Percentiles rank a stretch among this genome's conserved stretches.
Evolutionary conservation across 2,797 vertebrate genomes (phyloP).

Genomic region (Pangasius macronema): DNA sequence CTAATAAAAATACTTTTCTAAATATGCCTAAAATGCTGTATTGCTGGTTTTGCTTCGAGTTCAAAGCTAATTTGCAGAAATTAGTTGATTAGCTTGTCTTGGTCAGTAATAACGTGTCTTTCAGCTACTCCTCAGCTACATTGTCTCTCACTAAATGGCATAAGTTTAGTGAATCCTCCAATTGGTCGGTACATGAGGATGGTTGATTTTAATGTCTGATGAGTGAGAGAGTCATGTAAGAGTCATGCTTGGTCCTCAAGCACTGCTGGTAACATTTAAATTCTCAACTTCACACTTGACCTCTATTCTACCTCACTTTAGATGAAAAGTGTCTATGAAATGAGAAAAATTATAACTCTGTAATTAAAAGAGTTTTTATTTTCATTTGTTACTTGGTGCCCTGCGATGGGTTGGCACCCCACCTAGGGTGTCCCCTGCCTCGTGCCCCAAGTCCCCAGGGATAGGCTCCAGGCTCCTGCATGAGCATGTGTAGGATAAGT

Average conservation of each 20-base stretch:
- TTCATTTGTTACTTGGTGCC: not conserved
- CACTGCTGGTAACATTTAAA: not conserved
- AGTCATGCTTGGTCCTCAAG: not conserved
- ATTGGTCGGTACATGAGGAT: not conserved
- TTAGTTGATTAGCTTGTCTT: not conserved
- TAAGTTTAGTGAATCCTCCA: not conserved
- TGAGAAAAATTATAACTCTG: not conserved
- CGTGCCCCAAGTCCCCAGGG: too few relatives aligned
- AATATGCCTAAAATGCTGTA: slow-evolving; percentile 25
- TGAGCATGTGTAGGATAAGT: too few relatives aligned
- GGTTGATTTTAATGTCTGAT: not conserved
- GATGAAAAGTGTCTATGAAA: not conserved
- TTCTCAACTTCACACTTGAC: not conserved
- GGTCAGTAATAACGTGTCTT: not conserved
- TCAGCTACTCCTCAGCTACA: not conserved
- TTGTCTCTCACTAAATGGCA: not conserved
- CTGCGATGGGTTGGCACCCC: too few relatives aligned
- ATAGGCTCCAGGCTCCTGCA: too few relatives aligned
- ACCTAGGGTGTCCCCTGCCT: too few relatives aligned
- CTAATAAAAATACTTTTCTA: slow-evolving; percentile 66
- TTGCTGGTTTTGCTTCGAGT: slow-evolving; percentile 6
- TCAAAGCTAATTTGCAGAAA: not conserved
- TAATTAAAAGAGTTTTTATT: not conserved
- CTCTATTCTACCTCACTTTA: not conserved
- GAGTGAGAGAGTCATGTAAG: not conserved